Evolutionary conservation across 2,888 invertebrate genomes (phyloP), one percentile per base, ranked within the genome.

Genomic region (Eupithecia centaureata): DNA sequence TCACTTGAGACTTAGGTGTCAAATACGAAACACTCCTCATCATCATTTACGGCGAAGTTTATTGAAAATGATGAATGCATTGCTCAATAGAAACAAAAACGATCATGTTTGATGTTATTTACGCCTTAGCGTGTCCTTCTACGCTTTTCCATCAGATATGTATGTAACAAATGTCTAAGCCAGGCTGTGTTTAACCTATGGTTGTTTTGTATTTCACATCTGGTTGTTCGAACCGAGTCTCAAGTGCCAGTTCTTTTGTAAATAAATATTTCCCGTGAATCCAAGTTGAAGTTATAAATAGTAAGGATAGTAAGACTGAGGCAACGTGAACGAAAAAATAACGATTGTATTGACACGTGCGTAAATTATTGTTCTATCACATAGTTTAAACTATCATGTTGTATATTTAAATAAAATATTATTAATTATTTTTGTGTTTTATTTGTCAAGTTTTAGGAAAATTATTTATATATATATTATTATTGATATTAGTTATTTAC

Each of bases 371-470:
- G 86, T 88, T 86, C 85, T 86, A 87, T 88, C 89, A 90, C 88
- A 89, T 90, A 89, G 91, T 87, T 82, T 86, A 86, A 85, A 89
- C 82, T 89, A 91, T 85, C 84, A 88, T 91, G 92, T 92, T 92
- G 91, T 92, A 92, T 89, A 92, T 91, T 91, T 88, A 88, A 92
- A 91, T 90, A 89, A 90, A 91, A 87, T 85, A 84, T 85, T 83
- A 86, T 85, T 77, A 75, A 75, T 77, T 70, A 59, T 59, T 8
- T 58, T 10, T 62, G 3, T 22, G 57, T 73, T 79, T 77, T 73
- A 76, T 76, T 76, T 33, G 27, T 27, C 15, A 15, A 7, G 27
- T 52, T 52, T 51, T 13, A 15, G 27, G 27, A 15, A 47, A 47
- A 8, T 42, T 0, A 47, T 42, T 2, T 42, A 15, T 1, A 1